phyloP scores from a whole-genome alignment of 2,888 invertebrate genomes.

The Macaria notata region DNA sequence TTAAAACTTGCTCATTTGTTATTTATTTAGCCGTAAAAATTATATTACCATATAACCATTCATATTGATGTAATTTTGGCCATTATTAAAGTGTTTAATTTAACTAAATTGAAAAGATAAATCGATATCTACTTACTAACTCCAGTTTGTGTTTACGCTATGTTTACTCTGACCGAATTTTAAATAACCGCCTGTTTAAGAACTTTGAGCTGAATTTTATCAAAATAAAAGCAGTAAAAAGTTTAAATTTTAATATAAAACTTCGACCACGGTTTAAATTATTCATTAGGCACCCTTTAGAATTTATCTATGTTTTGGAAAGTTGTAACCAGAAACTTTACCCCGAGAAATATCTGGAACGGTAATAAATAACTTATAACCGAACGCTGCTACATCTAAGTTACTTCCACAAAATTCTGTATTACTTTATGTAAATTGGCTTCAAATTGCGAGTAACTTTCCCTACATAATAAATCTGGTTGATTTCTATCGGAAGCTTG shows the following conservation, averaged over 20 bases:
- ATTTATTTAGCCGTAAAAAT: too few relatives aligned
- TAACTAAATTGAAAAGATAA: too few relatives aligned
- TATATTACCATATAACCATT: too few relatives aligned
- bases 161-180: background rate
- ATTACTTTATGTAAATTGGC: constrained; percentile 46
- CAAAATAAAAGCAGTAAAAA: constrained; percentile 8
- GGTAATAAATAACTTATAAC: constrained; percentile 36
- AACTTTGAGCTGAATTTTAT: constrained; percentile 3
- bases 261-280: constrained; percentile 12
- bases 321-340: constrained; percentile 29
- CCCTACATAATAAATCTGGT: constrained; percentile 46
- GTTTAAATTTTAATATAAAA: constrained; percentile 15
- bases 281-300: constrained; percentile 21
- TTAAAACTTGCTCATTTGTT: too few relatives aligned
- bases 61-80: too few relatives aligned
- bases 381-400: constrained; percentile 29
- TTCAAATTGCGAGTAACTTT: constrained; percentile 42
- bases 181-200: background rate
- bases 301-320: constrained; percentile 25
- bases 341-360: constrained; percentile 28
- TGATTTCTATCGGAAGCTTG: constrained; percentile 33
- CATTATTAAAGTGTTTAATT: too few relatives aligned
- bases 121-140: too few relatives aligned
- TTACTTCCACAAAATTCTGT: constrained; percentile 37
- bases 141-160: too few relatives aligned